Evolutionary conservation across 2,797 vertebrate genomes (phyloP), one percentile per base, ranked within the genome.

Genomic region (Brotula barbata): DNA sequence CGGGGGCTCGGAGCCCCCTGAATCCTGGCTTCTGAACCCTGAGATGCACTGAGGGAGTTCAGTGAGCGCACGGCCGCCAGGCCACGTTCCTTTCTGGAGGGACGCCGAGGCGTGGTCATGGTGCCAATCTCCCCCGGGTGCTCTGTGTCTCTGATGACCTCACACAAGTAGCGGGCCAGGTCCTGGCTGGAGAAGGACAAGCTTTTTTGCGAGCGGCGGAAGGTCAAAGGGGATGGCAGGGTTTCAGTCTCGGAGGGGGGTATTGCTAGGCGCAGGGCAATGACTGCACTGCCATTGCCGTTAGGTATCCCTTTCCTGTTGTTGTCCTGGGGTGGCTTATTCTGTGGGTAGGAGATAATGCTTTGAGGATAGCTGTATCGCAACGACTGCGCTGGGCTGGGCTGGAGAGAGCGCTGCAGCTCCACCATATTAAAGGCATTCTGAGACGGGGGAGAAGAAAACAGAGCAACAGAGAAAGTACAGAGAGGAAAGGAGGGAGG

Each of bases 401-500:
- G 89, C 64, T 94, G 92, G 36, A 94, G 80, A 14, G 93, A 94
- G 65, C 93, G 92, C 88, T 95, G 94, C 78, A 96, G 92, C 74
- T 95, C 94, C 13, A 94, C 93, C 92, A 95, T 94, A 72, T 94
- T 90, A 53, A 95, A 96, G 1, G 89, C 92, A 20, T 95, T 94
- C 94, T 96, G 84, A 40, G 71, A 44, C 33, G 17, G 17, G 41
- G 14, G n/a, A n/a, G n/a, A n/a, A n/a, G n/a, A n/a, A 22, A 17
- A 39, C 12, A 64, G 16, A 52, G 4, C 60, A 43, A 28, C 17
- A 54, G 12, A 47, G 33, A 66, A 52, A 17, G 44, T 21, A 47
- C 22, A 53, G 42, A 4, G 8, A 25, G 23, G 10, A 6, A 68
- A 28, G 14, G 5, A 9, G 13, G 1, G 19, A 20, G 8, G 25